Base-by-base conservation (phyloP, 2,797 vertebrate species). In the Poecilia picta region DNA sequence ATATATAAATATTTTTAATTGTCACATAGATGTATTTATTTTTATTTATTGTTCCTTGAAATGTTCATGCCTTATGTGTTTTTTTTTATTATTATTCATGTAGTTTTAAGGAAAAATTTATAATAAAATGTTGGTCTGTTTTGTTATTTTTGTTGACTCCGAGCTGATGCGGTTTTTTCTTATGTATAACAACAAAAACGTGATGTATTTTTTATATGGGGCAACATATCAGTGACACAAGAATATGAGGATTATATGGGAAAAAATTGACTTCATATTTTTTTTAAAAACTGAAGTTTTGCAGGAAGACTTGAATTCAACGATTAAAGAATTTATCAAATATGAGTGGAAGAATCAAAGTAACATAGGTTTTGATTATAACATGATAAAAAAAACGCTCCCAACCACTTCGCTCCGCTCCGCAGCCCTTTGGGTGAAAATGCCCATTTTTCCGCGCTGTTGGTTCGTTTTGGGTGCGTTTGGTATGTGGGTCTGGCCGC, bases 401-500 rank as follows among this genome's bases (percentile, higher is more conserved):
- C 20, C 51, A 49, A 20, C 18, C 18, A 20, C 18, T 51, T 51
- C 1, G n/a, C n/a, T n/a, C n/a, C n/a, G n/a, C 47, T 49, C 47
- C 49, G 23, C 1, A 3, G 2, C 2, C 51, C 51, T 25, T 53
- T 53, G 51, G 20, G 51, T 53, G 10, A 53, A 51, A 51, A 51
- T 1, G 51, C 51, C 4, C 23, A 25, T 25, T 53, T 33, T 25
- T 53, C 23, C 45, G 11, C 41, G 43, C 41, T 1, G 23, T 16
- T 13, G 62, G 49, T n/a, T 53, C 70, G 13, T 0, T 47, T 72
- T 76, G 81, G 77, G 82, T 78, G 82, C 83, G 81, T 64, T 85
- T 55, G 82, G 3, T 8, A 31, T 33, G 1, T 0, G 77, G 89
- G 87, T 87, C 88, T 83, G 83, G 73, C 12, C 81, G 64, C 12